Evolutionary conservation across 1,140 invertebrate species (phyloP).

Genomic region (Drepana arcuata): DNA sequence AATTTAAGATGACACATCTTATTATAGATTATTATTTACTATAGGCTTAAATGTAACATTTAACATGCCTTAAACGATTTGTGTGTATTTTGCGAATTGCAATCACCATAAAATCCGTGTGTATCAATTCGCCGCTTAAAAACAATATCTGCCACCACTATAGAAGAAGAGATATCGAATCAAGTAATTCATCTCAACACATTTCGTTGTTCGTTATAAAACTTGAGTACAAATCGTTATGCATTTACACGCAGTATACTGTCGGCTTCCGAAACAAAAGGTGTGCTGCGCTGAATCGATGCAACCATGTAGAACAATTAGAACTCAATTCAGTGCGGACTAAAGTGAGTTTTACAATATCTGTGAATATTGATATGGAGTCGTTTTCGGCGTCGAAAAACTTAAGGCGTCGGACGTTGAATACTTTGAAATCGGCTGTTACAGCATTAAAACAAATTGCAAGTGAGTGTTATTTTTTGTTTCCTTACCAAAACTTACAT

Average conservation of each 20-base stretch:
- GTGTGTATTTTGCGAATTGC: no score
- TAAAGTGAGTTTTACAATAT: conserved; percentile 34
- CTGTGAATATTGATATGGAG: conserved; percentile 60
- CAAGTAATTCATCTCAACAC: conserved; percentile 26
- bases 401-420: conserved; percentile 49
- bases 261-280: conserved; percentile 48
- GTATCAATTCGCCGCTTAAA: no score
- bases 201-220: conserved; percentile 35
- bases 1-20: no score
- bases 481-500: no score
- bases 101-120: no score
- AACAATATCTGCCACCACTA: no score
- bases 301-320: conserved; percentile 1
- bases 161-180: no score
- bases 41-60: no score
- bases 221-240: conserved; percentile 42
- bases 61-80: no score
- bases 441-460: conserved; percentile 56
- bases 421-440: conserved; percentile 55
- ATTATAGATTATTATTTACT: no score
- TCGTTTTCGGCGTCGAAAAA: conserved; percentile 55
- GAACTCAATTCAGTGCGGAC: conserved; percentile 1
- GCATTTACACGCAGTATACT: conserved; percentile 60
- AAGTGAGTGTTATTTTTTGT: conserved; percentile 55
- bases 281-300: conserved; percentile 23